Percentiles rank a stretch among this genome's conserved stretches.
phyloP scores from a whole-genome alignment of 2,113 vertebrate species.

The Perca flavescens region DNA sequence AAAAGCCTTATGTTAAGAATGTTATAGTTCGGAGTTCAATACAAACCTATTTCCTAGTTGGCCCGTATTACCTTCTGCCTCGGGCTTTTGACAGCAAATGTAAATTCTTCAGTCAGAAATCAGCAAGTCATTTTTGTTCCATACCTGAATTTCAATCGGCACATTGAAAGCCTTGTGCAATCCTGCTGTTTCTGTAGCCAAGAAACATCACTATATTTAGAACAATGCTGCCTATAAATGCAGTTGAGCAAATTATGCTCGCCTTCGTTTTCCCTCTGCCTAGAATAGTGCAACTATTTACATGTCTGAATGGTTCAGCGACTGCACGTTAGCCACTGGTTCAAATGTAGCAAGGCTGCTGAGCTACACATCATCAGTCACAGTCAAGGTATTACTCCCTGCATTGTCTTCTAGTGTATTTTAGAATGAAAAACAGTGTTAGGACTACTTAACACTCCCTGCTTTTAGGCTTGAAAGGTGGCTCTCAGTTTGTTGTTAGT shows the following conservation, averaged over 20 bases:
- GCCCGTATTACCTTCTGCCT: slow-evolving; percentile 1
- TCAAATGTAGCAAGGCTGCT: slow-evolving; percentile 24
- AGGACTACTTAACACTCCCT: not conserved
- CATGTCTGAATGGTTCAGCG: slow-evolving; percentile 52
- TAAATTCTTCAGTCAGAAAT: slow-evolving; percentile 5
- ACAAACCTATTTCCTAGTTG: slow-evolving; percentile 1
- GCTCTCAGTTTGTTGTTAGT: not conserved
- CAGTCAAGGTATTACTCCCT: not conserved
- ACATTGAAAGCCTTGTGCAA: slow-evolving; percentile 11
- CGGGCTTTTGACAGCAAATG: slow-evolving; percentile 15
- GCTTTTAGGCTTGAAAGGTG: not conserved
- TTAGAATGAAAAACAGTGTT: not conserved
- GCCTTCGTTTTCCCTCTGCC: slow-evolving; percentile 24
- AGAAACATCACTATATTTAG: slow-evolving; percentile 41
- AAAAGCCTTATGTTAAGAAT: not conserved
- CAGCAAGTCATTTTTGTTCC: slow-evolving; percentile 15
- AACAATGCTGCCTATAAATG: slow-evolving; percentile 44
- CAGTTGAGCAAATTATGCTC: slow-evolving; percentile 42
- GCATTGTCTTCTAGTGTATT: not conserved
- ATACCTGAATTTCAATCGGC: slow-evolving; percentile 24
- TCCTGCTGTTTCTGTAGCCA: slow-evolving; percentile 20
- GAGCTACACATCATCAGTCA: slow-evolving; percentile 6
- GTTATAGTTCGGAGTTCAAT: slow-evolving; percentile 22
- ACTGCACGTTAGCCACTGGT: slow-evolving; percentile 29
- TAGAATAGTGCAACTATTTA: slow-evolving; percentile 61